Evolutionary conservation across 2,113 vertebrate species (phyloP).

Genomic region (Phrynosoma blainvillii): DNA sequence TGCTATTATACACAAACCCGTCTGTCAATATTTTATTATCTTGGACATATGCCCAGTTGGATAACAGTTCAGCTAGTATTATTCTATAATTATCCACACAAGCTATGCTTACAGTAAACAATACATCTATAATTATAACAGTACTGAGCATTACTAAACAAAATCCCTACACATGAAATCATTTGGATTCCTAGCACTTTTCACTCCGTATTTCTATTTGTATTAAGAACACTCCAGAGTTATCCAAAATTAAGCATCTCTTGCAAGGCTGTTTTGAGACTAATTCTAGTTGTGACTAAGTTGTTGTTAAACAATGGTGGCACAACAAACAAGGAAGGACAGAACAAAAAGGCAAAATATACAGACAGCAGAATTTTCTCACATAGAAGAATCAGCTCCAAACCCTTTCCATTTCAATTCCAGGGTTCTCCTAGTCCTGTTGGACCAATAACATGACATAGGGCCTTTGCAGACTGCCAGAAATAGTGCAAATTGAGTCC

Average conservation of each 20-base stretch:
- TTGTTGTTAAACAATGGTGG: neutral
- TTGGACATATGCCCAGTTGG: constrained; percentile 66
- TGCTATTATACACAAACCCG: constrained; percentile 63
- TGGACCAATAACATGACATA: neutral
- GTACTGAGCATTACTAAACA: neutral
- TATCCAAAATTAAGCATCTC: neutral
- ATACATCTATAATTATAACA: constrained; percentile 50
- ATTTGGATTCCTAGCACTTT: constrained; percentile 8
- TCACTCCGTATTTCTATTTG: neutral
- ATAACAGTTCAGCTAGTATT: constrained; percentile 62
- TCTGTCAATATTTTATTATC: constrained; percentile 73
- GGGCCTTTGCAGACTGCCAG: no score
- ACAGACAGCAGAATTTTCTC: neutral
- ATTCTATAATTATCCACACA: constrained; percentile 59
- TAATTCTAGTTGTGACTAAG: neutral
- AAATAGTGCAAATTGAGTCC: no score
- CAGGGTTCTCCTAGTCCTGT: no score
- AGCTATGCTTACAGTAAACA: constrained; percentile 64
- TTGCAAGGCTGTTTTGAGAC: neutral
- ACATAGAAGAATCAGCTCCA: neutral
- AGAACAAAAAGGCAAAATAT: neutral
- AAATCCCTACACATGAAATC: neutral
- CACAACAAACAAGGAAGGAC: no score
- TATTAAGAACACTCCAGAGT: neutral
- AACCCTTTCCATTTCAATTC: neutral